Evolutionary conservation across 2,888 invertebrate genomes (phyloP).

Genomic region (Chrysolina oricalcia): DNA sequence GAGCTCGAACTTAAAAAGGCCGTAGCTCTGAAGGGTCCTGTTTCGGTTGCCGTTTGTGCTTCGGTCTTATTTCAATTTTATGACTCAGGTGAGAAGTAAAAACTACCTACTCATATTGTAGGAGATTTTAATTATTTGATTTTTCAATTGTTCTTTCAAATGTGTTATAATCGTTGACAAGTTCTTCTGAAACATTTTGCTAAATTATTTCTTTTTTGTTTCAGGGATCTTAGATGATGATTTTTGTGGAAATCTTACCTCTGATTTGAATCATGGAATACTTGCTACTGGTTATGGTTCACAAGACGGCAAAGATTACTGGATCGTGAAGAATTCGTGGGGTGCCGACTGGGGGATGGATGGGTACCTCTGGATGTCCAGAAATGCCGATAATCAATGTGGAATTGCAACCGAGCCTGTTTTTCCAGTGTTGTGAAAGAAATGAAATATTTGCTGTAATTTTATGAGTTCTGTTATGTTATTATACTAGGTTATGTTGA

Average conservation of each 20-base stretch:
- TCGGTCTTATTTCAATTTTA: not conserved
- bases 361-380: not conserved
- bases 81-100: not conserved
- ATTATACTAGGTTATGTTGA: not conserved
- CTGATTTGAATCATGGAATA: conserved; percentile 2
- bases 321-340: conserved; percentile 26
- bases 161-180: too few species aligned
- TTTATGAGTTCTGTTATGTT: not conserved
- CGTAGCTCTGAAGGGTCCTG: conserved; percentile 51
- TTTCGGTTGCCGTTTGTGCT: conserved; percentile 40
- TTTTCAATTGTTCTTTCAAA: too few species aligned
- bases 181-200: not conserved
- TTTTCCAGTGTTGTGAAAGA: not conserved
- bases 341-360: conserved; percentile 5
- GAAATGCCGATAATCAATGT: not conserved
- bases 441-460: not conserved
- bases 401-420: not conserved
- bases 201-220: not conserved
- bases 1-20: conserved; percentile 50
- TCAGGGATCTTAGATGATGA: not conserved
- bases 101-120: too few species aligned
- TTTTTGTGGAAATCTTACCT: not conserved
- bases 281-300: conserved; percentile 10
- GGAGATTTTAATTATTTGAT: too few species aligned
- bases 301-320: not conserved